Evolutionary conservation across 2,113 vertebrate species (phyloP).

Genomic region (Macquaria australasica): DNA sequence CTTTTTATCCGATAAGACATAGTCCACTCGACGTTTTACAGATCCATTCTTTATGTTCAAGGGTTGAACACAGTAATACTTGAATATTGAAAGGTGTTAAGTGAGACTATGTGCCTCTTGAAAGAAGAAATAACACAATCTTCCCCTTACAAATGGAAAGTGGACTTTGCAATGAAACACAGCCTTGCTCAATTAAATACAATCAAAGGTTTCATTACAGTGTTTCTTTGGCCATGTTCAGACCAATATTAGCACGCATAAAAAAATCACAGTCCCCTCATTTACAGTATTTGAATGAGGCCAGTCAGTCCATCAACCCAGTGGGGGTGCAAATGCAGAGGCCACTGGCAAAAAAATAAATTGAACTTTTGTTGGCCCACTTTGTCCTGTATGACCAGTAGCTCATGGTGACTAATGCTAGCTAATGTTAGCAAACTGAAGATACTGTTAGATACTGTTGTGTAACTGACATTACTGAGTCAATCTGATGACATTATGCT

Average conservation of each 20-base stretch:
- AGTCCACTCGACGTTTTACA: slow-evolving; percentile 7
- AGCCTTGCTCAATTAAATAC: background rate
- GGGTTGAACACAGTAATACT: background rate
- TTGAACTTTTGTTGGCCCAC: background rate
- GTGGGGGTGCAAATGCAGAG: background rate
- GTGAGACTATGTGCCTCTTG: background rate
- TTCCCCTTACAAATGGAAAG: background rate
- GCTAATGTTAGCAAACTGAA: background rate
- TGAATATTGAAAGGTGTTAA: background rate
- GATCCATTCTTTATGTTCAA: background rate
- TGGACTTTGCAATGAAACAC: background rate
- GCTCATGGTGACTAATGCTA: too few species aligned
- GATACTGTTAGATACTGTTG: background rate
- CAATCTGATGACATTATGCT: background rate
- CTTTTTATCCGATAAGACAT: slow-evolving; percentile 28
- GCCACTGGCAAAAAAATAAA: too few species aligned
- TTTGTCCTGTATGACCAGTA: too few species aligned
- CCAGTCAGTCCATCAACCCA: background rate
- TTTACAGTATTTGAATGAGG: background rate
- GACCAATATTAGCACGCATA: background rate
- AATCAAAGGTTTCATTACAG: background rate
- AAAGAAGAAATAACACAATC: background rate
- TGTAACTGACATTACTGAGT: background rate
- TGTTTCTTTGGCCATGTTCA: background rate
- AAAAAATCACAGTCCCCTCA: background rate